Base-by-base conservation (phyloP, 1,140 invertebrate genomes). In the Plectrocnemia conspersa region DNA sequence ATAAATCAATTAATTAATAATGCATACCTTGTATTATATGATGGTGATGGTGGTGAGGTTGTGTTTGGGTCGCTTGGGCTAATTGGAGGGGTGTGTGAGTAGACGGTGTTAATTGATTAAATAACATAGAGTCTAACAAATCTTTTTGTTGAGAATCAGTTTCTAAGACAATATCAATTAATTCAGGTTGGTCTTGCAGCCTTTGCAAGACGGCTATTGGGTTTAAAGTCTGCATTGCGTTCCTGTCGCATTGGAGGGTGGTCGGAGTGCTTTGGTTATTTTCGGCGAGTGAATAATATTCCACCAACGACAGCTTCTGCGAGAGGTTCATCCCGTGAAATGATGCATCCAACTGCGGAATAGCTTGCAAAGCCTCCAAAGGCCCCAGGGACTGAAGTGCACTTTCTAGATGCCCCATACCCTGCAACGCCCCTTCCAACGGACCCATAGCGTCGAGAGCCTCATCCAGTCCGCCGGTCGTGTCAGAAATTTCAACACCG, bases 151-250 rank as follows among this genome's bases (percentile, higher is more conserved):
- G 47, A 4, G 46, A 36, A 21, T 55, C 53, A 11, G 42, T 29
- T 13, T 61, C 59, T 24, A 61, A 32, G 9, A 61, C 59, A n/a
- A 61, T 52, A 24, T 61, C 59, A 7, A 52, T 38, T 29, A 61
- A 50, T 15, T 54, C 59, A 11, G 54, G 59, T 32, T 61, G 50
- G 7, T 61, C 59, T 22, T 57, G 54, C 13, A 61, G 32, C 18
- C 59, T 35, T 35, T 61, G 54, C n/a, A 61, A 35, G 18, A 61
- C 54, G 15, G 54, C 25, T 11, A 57, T 22, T 25, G 54, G 54
- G 21, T 58, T 55, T 15, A 54, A 15, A 1, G 36, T 18, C 10
- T 25, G 36, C 45, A 48, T 19, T 52, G 47, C 22, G 55, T 49
- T 22, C 45, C 25, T 38, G 48, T 56, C 35, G 56, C 50, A 35